Evolutionary conservation across 1,140 invertebrate species (phyloP), one percentile per base, ranked within the genome.

Genomic region (Drosophila willistoni): DNA sequence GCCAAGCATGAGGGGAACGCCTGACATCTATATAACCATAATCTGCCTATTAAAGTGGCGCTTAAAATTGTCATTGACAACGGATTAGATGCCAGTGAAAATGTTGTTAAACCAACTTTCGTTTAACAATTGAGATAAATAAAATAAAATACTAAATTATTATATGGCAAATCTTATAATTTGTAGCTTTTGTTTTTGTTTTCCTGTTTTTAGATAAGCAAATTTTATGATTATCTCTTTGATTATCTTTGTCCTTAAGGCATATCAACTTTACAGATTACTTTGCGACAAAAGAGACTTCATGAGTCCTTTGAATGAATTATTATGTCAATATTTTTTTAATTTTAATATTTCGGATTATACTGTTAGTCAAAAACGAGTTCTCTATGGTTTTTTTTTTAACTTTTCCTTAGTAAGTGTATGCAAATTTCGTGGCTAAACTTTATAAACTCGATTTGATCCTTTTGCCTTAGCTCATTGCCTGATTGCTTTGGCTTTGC

Each of bases 41-140:
- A 76, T 75, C 73, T 60, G 72, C 54, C 36, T n/a, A 19, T 76
- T 76, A 76, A 76, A 76, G 25, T 69, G 73, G 57, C 66, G 44
- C 64, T 64, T 42, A 60, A 72, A 56, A 47, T 57, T 63, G 34
- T 57, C 44, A 75, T 68, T 51, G 64, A 76, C 73, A 76, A 10
- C 44, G 67, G 72, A 76, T 76, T 68, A 76, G 65, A 29, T 25
- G 29, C 19, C 29, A 29, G 0, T 5, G 6, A 29, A 29, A 29
- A 29, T 29, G 29, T 29, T 29, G 36, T 14, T 44, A 55, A 60
- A 69, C 54, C 60, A 60, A 36, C 3, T 36, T 17, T 68, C 36
- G 12, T 3, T 39, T 39, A 39, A 12, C 10, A 0, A 39, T 34
- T 3, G 36, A 12, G 36, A 12, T 12, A 39, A 39, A 39, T 39